phyloP scores from a whole-genome alignment of 1,140 invertebrate species.

The Lepidurus packardi region DNA sequence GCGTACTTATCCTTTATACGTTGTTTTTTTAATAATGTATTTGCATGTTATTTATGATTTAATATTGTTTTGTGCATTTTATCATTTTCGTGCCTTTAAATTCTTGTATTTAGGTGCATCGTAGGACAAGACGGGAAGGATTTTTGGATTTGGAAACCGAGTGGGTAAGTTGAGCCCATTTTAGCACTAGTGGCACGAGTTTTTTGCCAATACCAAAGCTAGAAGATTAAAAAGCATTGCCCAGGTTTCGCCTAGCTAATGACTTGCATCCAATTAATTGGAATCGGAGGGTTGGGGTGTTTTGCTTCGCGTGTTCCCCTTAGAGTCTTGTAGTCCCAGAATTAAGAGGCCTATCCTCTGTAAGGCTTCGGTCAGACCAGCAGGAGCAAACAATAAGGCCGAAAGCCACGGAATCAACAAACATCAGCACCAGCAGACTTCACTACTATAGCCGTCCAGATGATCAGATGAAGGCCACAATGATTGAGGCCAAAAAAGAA shows the following conservation, averaged over 20 bases:
- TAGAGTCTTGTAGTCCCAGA: not conserved
- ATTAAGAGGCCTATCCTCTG: not conserved
- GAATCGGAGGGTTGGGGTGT: not conserved
- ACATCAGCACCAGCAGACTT: not conserved
- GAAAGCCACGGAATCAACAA: not conserved
- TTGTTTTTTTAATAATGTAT: too few species aligned
- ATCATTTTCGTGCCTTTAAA: too few species aligned
- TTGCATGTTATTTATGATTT: too few species aligned
- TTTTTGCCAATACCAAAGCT: not conserved
- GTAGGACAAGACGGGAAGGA: not conserved
- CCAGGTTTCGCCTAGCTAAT: not conserved
- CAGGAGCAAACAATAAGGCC: not conserved
- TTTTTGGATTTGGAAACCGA: constrained; percentile 5
- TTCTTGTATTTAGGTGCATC: too few species aligned
- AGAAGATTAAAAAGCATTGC: constrained; percentile 4
- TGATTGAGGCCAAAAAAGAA: not conserved
- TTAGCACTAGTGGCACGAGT: not conserved
- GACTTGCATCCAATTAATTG: constrained; percentile 18
- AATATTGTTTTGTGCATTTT: too few species aligned
- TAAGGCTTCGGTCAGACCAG: not conserved
- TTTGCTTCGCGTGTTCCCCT: not conserved
- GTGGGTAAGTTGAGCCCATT: not conserved
- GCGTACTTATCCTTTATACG: too few species aligned
- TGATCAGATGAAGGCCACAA: not conserved
- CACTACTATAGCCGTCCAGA: not conserved